Percentiles rank a stretch among this genome's conserved stretches.
phyloP scores from a whole-genome alignment of 2,113 vertebrate genomes.

The Junco hyemalis region DNA sequence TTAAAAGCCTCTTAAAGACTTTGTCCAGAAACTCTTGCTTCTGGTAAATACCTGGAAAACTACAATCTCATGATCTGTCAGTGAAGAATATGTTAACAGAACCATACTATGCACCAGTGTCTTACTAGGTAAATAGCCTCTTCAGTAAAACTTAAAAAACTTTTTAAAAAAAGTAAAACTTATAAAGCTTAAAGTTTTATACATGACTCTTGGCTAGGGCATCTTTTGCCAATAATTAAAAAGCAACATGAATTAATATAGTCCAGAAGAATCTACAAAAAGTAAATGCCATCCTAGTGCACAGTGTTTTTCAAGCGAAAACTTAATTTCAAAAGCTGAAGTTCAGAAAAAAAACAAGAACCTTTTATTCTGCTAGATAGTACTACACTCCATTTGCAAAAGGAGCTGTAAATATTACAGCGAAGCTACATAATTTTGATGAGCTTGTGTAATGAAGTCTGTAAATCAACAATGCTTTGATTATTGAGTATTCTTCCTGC shows the following conservation, averaged over 20 bases:
- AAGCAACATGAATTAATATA: background rate
- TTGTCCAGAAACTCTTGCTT: background rate
- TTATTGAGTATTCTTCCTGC: background rate
- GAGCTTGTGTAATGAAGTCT: background rate
- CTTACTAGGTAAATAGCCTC: background rate
- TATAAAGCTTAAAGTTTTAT: background rate
- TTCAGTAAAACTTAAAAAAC: background rate
- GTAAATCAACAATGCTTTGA: background rate
- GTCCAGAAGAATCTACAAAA: background rate
- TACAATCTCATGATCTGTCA: background rate
- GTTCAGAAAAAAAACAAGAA: background rate
- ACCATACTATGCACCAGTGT: background rate
- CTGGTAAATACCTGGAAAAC: background rate
- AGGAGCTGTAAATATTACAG: background rate
- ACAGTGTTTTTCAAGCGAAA: background rate
- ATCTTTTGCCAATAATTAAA: background rate
- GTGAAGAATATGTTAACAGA: background rate
- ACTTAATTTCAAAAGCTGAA: background rate
- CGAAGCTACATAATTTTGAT: background rate
- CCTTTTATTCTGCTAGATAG: background rate
- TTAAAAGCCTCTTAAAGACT: background rate
- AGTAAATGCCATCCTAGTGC: background rate
- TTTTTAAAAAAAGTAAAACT: background rate
- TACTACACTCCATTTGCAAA: background rate
- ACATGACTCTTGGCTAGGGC: background rate